Evolutionary conservation across 2,888 invertebrate genomes (phyloP), one percentile per base, ranked within the genome.

Genomic region (Chironomus tentans): DNA sequence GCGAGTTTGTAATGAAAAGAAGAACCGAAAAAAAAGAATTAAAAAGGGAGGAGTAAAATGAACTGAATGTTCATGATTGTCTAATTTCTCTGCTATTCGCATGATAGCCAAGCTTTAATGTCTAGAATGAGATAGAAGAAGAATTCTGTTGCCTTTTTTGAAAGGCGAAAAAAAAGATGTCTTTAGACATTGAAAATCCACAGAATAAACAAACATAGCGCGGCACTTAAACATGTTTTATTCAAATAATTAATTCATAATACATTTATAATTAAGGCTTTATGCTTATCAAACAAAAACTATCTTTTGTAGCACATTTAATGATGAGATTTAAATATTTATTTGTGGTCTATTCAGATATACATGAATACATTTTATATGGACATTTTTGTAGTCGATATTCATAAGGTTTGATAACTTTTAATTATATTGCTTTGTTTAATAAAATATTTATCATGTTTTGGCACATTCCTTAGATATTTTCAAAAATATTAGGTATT

Each of bases 121-220:
- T 18, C 18, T 56, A 56, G 56, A 56, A 18, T 15, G 56, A 56
- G 56, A 56, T 56, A n/a, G 56, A 56, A 15, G n/a, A 15, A 56
- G 56, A 56, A 18, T 18, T 7, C 38, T 38, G 38, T 38, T 38
- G 38, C 38, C 10, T 7, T 6, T 15, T 56, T 56, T 18, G 2
- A 56, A 18, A 15, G 15, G 18, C 56, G 56, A 50, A 50, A 13
- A 50, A 50, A 50, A 15, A 50, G n/a, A 56, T 56, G 18, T 56
- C n/a, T 56, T 38, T 38, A 38, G 18, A 56, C 18, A 56, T 7
- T 56, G 65, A 70, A 18, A 21, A 56, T 70, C 47, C 70, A 48
- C n/a, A 68, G 70, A 70, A 70, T 70, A 70, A 70, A 70, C 70
- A 70, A 70, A 70, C 50, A 56, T n/a, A 48, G 13, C 24, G 28